phyloP scores from a whole-genome alignment of 2,113 vertebrate species.

The Pongo abelii region DNA sequence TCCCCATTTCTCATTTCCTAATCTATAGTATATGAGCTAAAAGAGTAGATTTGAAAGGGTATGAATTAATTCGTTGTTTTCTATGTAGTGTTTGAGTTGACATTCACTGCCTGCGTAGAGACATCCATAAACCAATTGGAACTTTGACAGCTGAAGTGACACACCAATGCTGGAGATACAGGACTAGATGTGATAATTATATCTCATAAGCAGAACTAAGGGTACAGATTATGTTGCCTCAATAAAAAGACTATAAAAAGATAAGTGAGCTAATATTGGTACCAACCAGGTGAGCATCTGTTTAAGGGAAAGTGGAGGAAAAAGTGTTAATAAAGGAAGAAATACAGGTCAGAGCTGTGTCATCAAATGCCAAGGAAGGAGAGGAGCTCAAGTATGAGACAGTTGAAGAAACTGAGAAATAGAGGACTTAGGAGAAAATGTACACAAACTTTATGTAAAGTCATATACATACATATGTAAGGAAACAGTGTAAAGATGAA shows the following conservation, averaged over 20 bases:
- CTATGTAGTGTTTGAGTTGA: neutral
- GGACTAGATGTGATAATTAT: neutral
- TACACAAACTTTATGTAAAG: neutral
- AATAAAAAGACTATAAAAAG: neutral
- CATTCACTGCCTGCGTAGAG: neutral
- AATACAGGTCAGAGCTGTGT: neutral
- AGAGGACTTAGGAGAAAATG: neutral
- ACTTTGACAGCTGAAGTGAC: neutral
- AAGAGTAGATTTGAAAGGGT: neutral
- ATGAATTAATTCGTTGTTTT: neutral
- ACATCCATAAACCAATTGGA: neutral
- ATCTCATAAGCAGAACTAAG: neutral
- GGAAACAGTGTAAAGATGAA: neutral
- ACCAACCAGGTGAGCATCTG: neutral
- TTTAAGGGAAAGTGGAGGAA: neutral
- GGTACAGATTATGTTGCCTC: neutral
- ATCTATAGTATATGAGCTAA: neutral
- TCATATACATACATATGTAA: neutral
- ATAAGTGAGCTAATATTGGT: neutral
- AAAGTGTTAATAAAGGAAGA: neutral
- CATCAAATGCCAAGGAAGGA: neutral
- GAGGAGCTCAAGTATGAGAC: neutral
- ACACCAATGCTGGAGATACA: neutral
- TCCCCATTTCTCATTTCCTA: neutral
- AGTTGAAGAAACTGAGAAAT: neutral